Evolutionary conservation across 2,888 invertebrate species (phyloP).

Genomic region (Phengaris arion): DNA sequence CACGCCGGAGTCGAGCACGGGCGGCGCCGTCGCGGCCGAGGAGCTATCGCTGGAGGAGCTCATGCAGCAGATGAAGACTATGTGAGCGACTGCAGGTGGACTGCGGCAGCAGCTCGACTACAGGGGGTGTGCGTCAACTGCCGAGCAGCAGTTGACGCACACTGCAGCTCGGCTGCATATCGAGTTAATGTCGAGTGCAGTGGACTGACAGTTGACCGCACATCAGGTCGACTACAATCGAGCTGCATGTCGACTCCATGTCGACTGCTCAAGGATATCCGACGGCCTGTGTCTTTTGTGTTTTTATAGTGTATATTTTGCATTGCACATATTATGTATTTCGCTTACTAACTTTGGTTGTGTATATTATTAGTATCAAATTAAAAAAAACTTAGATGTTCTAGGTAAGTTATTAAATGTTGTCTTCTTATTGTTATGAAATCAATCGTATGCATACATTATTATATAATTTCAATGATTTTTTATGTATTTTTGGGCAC

Average conservation of each 20-base stretch:
- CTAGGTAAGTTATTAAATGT: neutral
- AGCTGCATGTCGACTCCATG: neutral
- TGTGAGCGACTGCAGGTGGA: constrained; percentile 73
- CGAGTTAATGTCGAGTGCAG: too few species aligned
- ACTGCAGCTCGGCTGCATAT: too few species aligned
- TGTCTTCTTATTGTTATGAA: neutral
- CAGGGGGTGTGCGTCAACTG: neutral
- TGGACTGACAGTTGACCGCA: too few species aligned
- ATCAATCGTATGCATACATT: neutral
- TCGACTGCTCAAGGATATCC: neutral
- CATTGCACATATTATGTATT: neutral
- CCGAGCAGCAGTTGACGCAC: neutral
- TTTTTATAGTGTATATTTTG: constrained; percentile 7
- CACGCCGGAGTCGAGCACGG: constrained; percentile 66
- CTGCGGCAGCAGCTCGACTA: neutral
- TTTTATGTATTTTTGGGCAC: neutral
- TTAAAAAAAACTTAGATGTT: neutral
- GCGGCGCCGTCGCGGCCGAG: constrained; percentile 68
- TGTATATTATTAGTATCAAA: constrained; percentile 3
- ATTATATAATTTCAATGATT: neutral
- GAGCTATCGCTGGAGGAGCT: constrained; percentile 91
- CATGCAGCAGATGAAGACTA: constrained; percentile 94
- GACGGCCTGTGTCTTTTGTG: constrained; percentile 3
- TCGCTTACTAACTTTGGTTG: constrained; percentile 14
- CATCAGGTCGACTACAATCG: too few species aligned